Evolutionary conservation across 2,797 vertebrate species (phyloP).

Genomic region (Sebastolobus alascanus): DNA sequence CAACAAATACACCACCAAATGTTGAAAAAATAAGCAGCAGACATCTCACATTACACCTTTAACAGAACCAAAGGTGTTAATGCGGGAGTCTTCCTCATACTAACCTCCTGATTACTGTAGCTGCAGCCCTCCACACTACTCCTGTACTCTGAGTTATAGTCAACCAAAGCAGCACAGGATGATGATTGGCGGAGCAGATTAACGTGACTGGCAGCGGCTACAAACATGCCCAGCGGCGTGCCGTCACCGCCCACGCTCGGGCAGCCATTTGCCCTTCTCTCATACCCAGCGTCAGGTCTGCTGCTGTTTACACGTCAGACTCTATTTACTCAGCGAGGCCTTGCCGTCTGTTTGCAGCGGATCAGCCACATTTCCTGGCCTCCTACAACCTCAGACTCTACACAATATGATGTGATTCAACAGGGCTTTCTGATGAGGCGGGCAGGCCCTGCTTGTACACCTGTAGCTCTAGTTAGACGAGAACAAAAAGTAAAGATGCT

Average conservation of each 20-base stretch:
- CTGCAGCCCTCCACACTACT: constrained; percentile 11
- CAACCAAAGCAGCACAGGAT: constrained; percentile 25
- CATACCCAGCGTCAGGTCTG: constrained; percentile 55
- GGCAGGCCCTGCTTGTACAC: constrained; percentile 15
- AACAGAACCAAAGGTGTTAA: not conserved
- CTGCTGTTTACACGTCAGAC: constrained; percentile 65
- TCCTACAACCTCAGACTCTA: constrained; percentile 10
- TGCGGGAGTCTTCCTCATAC: constrained; percentile 8
- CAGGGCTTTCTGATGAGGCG: not conserved
- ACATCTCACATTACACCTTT: constrained; percentile 17
- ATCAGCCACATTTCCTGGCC: constrained; percentile 30
- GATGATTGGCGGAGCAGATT: constrained; percentile 70
- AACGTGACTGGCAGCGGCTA: constrained; percentile 71
- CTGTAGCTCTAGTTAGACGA: constrained; percentile 35
- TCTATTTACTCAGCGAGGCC: constrained; percentile 63
- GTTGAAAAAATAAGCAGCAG: not conserved
- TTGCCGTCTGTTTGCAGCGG: constrained; percentile 41
- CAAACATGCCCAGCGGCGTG: constrained; percentile 71
- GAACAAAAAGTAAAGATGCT: constrained; percentile 33
- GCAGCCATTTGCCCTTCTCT: constrained; percentile 63
- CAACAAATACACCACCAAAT: not conserved
- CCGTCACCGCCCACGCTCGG: constrained; percentile 57
- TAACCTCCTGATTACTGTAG: constrained; percentile 19
- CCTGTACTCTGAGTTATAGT: constrained; percentile 25
- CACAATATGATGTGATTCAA: constrained; percentile 5